phyloP scores from a whole-genome alignment of 2,888 invertebrate genomes.

The Cloeon dipterum region DNA sequence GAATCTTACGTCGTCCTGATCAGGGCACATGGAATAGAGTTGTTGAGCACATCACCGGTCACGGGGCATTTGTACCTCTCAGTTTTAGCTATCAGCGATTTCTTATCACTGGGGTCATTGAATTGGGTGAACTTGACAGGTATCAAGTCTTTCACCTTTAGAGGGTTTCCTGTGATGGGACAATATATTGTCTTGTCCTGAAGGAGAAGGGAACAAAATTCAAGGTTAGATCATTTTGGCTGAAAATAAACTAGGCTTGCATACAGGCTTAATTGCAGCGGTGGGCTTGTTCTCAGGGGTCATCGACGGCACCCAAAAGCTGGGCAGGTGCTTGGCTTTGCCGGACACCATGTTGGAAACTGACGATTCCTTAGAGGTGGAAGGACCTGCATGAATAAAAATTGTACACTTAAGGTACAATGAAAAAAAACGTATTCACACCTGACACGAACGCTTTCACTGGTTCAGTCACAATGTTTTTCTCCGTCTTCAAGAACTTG shows the following conservation, averaged over 20 bases:
- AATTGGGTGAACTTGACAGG: slow-evolving; percentile 80
- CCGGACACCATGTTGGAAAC: slow-evolving; percentile 62
- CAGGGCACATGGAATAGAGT: slow-evolving; percentile 85
- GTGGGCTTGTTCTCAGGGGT: slow-evolving; percentile 62
- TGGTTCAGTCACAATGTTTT: slow-evolving; percentile 37
- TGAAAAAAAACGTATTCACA: slow-evolving; percentile 5
- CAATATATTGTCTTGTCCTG: slow-evolving; percentile 51
- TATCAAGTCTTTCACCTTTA: slow-evolving; percentile 82
- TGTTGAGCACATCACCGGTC: slow-evolving; percentile 85
- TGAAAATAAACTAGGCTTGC: slow-evolving; percentile 1
- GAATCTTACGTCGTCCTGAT: slow-evolving; percentile 71
- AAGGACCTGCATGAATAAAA: neutral
- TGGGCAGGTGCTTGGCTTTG: slow-evolving; percentile 61
- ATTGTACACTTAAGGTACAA: neutral
- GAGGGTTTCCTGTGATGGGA: slow-evolving; percentile 60
- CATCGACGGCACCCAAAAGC: slow-evolving; percentile 92
- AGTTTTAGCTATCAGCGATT: slow-evolving; percentile 56
- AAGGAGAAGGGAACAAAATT: slow-evolving; percentile 14
- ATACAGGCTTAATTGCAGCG: slow-evolving; percentile 50
- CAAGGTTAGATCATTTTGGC: neutral
- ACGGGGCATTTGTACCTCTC: slow-evolving; percentile 95
- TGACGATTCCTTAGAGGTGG: slow-evolving; percentile 17
- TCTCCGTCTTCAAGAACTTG: slow-evolving; percentile 63
- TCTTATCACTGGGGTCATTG: slow-evolving; percentile 67
- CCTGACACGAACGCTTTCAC: slow-evolving; percentile 17